phyloP scores from a whole-genome alignment of 2,888 invertebrate genomes.

The Odontothrips loti region DNA sequence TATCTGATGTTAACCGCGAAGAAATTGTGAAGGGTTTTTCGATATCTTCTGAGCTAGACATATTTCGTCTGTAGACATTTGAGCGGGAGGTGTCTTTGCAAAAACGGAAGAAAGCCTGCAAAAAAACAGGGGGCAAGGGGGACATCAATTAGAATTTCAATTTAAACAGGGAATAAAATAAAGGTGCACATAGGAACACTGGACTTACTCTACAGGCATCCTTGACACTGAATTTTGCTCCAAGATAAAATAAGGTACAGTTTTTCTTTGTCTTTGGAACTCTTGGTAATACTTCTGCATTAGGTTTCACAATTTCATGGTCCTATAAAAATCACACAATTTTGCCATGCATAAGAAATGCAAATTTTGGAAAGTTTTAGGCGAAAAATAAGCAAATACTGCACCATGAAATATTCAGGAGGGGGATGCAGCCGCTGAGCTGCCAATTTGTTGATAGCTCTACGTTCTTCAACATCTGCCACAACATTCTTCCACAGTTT shows the following conservation, averaged over 20 bases:
- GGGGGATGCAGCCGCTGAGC: constrained; percentile 37
- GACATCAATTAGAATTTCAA: background rate
- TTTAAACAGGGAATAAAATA: background rate
- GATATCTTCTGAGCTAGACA: background rate
- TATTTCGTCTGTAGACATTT: background rate
- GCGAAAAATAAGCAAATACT: background rate
- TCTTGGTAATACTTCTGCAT: constrained; percentile 39
- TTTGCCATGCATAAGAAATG: background rate
- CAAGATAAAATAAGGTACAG: constrained; percentile 40
- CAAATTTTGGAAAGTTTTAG: background rate
- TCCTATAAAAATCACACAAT: constrained; percentile 37
- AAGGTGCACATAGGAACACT: background rate
- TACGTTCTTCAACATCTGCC: constrained; percentile 36
- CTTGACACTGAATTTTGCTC: constrained; percentile 40
- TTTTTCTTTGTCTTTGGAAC: constrained; percentile 39
- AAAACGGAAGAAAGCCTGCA: background rate
- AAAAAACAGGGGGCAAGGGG: background rate
- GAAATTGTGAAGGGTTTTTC: background rate
- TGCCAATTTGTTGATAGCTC: constrained; percentile 38
- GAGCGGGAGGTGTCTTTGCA: constrained; percentile 4
- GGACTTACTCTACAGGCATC: constrained; percentile 39
- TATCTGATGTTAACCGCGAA: background rate
- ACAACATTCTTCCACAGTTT: constrained; percentile 42
- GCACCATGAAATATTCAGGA: constrained; percentile 30
- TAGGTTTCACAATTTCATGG: constrained; percentile 34